Conservation (phyloP, 1,140 invertebrate genomes). For the Vollenhovia emeryi region DNA sequence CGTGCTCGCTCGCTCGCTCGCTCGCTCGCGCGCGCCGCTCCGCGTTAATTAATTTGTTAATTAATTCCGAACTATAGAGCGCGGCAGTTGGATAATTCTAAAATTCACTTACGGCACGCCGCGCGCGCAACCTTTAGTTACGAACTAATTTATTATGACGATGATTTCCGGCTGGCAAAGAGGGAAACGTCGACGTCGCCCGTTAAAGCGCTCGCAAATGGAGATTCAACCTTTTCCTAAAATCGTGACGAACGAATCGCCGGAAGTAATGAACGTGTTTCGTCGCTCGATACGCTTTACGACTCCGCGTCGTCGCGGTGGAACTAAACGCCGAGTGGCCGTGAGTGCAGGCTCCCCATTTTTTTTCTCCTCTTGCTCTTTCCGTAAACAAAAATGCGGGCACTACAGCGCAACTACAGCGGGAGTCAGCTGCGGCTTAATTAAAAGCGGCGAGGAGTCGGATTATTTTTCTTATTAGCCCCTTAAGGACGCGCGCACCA, state of each 20-base stretch:
- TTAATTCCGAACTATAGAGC: slow-evolving; percentile 58
- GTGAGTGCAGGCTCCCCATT: not conserved
- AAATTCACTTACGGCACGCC: slow-evolving; percentile 50
- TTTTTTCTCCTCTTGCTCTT: not conserved
- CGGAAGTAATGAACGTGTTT: slow-evolving; percentile 43
- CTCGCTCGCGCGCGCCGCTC: not conserved
- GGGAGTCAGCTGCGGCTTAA: slow-evolving; percentile 51
- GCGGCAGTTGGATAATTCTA: slow-evolving; percentile 55
- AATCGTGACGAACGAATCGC: slow-evolving; percentile 14
- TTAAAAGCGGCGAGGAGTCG: slow-evolving; percentile 35
- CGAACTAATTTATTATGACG: slow-evolving; percentile 58
- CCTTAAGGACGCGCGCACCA: slow-evolving; percentile 14
- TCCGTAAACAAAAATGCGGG: slow-evolving; percentile 41
- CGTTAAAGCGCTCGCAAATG: slow-evolving; percentile 9
- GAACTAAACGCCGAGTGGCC: slow-evolving; percentile 25
- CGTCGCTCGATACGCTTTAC: slow-evolving; percentile 31
- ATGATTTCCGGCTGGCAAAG: slow-evolving; percentile 44
- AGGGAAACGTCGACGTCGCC: not conserved
- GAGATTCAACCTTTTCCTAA: slow-evolving; percentile 1
- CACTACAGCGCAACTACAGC: not conserved
- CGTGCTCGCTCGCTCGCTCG: slow-evolving; percentile 3
- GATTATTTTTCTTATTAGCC: slow-evolving; percentile 55
- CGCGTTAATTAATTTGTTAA: slow-evolving; percentile 55
- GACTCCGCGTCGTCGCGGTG: slow-evolving; percentile 26
- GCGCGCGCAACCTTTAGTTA: slow-evolving; percentile 50